A percentile compares a stretch with the other conserved stretches of the same genome.
phyloP scores from a whole-genome alignment of 2,113 vertebrate genomes.

The Rhynchopsitta pachyrhyncha region DNA sequence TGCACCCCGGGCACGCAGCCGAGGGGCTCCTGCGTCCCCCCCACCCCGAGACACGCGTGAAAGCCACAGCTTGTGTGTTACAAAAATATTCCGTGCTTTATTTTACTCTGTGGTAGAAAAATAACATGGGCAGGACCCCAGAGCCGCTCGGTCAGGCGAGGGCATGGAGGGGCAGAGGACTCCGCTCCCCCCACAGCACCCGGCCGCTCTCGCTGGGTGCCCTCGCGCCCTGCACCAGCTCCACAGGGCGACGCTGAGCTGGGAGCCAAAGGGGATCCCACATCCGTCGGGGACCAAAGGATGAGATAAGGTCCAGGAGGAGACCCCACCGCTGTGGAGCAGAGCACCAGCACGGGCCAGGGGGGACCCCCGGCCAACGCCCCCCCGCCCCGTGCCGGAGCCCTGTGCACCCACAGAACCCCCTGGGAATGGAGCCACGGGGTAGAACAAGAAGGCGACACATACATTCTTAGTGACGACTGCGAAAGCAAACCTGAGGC shows the following conservation, averaged over 20 bases:
- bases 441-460: conserved; percentile 13
- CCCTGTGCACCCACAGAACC: neutral
- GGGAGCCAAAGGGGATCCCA: neutral
- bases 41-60: conserved; percentile 50
- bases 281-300: neutral
- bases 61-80: conserved; percentile 74
- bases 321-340: neutral
- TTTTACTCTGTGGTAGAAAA: conserved; percentile 79
- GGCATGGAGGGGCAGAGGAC: neutral
- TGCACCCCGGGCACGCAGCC: neutral
- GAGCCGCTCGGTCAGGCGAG: neutral
- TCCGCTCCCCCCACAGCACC: neutral
- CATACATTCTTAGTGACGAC: conserved; percentile 35
- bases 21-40: neutral
- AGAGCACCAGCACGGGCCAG: neutral
- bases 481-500: neutral
- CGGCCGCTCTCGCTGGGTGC: neutral
- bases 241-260: neutral
- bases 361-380: neutral
- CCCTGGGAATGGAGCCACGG: neutral
- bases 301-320: neutral
- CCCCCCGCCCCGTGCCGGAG: neutral
- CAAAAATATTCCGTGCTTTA: conserved; percentile 79
- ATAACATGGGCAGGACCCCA: conserved; percentile 69
- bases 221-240: neutral